Conservation (phyloP, 2,888 invertebrate genomes). For the Cryptops parisi region DNA sequence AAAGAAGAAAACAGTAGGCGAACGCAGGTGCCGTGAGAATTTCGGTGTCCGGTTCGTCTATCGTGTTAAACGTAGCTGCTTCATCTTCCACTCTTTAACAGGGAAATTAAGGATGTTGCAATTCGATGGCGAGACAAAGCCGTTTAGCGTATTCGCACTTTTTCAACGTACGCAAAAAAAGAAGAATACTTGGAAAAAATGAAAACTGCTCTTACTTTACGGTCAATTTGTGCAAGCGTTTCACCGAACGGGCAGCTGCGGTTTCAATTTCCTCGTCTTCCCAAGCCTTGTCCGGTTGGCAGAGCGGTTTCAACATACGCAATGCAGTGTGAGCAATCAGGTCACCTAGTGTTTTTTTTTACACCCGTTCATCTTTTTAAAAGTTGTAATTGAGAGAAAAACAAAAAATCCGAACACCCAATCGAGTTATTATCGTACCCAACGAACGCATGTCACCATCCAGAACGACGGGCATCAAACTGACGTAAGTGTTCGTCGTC, state of each 20-base stretch:
- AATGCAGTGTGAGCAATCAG: slow-evolving; percentile 56
- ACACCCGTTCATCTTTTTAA: too few species aligned
- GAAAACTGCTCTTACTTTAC: slow-evolving; percentile 23
- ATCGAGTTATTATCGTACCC: too few species aligned
- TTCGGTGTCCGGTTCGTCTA: neutral
- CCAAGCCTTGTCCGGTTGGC: slow-evolving; percentile 63
- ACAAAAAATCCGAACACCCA: too few species aligned
- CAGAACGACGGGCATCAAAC: slow-evolving; percentile 45
- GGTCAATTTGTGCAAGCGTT: slow-evolving; percentile 41
- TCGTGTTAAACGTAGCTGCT: neutral
- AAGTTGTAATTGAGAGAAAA: too few species aligned
- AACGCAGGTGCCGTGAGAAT: slow-evolving; percentile 49
- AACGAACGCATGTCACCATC: slow-evolving; percentile 23
- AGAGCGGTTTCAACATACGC: slow-evolving; percentile 60
- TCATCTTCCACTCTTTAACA: too few species aligned
- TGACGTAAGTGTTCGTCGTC: slow-evolving; percentile 44
- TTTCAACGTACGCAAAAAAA: too few species aligned
- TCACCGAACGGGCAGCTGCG: slow-evolving; percentile 49
- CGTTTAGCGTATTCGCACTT: too few species aligned
- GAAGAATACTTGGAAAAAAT: too few species aligned
- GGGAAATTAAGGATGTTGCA: too few species aligned
- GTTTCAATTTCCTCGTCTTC: slow-evolving; percentile 47
- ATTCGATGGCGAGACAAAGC: neutral
- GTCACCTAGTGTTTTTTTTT: too few species aligned
- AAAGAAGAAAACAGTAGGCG: slow-evolving; percentile 64